Evolutionary conservation across 1,140 invertebrate genomes (phyloP), one percentile per base, ranked within the genome.

Genomic region (Amyelois transitella): DNA sequence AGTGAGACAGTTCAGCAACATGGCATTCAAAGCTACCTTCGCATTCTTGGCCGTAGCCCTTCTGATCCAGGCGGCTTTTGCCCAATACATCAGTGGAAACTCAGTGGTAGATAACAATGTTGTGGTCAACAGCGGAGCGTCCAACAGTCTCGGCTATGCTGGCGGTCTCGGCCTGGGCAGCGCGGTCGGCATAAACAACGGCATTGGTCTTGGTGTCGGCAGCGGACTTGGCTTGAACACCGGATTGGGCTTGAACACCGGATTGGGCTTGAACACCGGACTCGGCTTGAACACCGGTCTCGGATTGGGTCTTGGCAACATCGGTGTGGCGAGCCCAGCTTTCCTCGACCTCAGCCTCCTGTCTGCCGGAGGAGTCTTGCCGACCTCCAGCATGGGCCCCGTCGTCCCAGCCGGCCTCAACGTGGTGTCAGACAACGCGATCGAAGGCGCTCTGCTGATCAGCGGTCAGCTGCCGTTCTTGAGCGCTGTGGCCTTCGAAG

Each of bases 391-490:
- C n/a, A 12, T 20, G 4, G 76, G 72, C 2, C 59, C 72, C 0
- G n/a, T 48, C 19, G 20, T 48, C 5, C 62, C 68, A 1, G 66
- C 55, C 17, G 77, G 75, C 0, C 22, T 78, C 1, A 53, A 8
- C 6, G 45, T 48, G 3, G 18, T 48, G 18, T 48, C 45, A 21
- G 45, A 48, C 18, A 48, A 48, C 66, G 28, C 43, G 0, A 65
- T 59, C 18, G 74, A 75, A 58, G 78, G 78, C 6, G 44, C 55
- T 4, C 14, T 77, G 6, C 43, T 51, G 32, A 67, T 72, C 6
- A 48, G 6, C n/a, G 75, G 75, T 8, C 55, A 64, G 18, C 53
- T 78, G 32, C 75, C 75, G 5, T 75, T 75, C 54, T 45, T 75
- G n/a, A 62, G 64, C 51, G 62, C 70, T 32, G 69, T 75, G 14